Conservation (phyloP, 2,888 invertebrate genomes). For the Drosophila algonquin region DNA sequence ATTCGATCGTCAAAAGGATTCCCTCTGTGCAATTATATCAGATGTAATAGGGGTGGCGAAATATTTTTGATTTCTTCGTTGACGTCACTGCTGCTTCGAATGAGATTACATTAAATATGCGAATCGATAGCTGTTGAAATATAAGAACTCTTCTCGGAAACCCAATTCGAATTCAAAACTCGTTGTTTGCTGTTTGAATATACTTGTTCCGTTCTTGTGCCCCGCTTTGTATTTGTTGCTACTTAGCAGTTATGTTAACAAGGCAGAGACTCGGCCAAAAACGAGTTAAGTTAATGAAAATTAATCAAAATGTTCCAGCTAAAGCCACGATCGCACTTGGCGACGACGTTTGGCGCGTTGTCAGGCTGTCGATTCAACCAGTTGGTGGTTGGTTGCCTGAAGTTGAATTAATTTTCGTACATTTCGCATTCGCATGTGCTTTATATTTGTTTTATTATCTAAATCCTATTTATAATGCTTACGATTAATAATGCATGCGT, state of each 20-base stretch:
- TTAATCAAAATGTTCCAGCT: conserved; percentile 61
- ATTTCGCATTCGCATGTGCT: conserved; percentile 40
- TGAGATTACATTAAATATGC: conserved; percentile 9
- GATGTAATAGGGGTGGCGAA: no score
- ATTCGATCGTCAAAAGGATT: no score
- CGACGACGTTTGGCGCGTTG: conserved; percentile 52
- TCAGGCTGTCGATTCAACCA: conserved; percentile 36
- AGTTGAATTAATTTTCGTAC: conserved; percentile 54
- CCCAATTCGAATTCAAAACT: conserved; percentile 1
- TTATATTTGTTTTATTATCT: conserved; percentile 62
- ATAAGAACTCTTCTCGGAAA: conserved; percentile 21
- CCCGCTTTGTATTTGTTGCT: conserved; percentile 23
- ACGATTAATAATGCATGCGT: conserved; percentile 64
- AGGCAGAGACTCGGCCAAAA: conserved; percentile 55
- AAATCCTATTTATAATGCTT: conserved; percentile 61
- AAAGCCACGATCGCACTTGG: conserved; percentile 36
- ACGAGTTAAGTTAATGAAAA: conserved; percentile 65
- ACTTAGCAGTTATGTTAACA: conserved; percentile 54
- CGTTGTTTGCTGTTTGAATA: conserved; percentile 14
- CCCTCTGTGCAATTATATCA: no score
- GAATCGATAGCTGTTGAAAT: conserved; percentile 22
- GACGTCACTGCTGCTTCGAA: conserved; percentile 5
- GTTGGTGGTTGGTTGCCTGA: conserved; percentile 39
- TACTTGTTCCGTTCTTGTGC: conserved; percentile 28
- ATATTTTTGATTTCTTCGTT: neutral